Percentiles rank a stretch among this genome's conserved stretches.
phyloP scores from a whole-genome alignment of 1,140 invertebrate genomes.

The Pseudomyrmex sp. region DNA sequence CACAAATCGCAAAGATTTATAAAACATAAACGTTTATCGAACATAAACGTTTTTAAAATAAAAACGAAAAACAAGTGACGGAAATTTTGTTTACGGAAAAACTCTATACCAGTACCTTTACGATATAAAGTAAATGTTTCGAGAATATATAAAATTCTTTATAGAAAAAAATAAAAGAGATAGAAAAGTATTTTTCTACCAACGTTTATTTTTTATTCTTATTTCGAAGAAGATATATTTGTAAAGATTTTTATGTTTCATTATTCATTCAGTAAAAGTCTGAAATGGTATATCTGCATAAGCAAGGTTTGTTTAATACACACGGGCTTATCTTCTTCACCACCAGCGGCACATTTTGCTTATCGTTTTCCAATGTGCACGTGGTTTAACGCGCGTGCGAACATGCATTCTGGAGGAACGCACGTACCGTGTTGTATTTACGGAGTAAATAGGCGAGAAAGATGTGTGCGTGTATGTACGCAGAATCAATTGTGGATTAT shows the following conservation, averaged over 20 bases:
- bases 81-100: no score
- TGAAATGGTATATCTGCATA: neutral
- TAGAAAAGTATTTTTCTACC: neutral
- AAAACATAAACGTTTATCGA: no score
- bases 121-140: neutral
- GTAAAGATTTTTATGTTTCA: neutral
- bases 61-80: no score
- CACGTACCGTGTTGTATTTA: neutral
- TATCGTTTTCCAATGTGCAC: constrained; percentile 44
- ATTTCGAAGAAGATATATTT: neutral
- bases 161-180: neutral
- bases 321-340: constrained; percentile 17
- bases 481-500: constrained; percentile 54
- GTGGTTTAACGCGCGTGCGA: constrained; percentile 29
- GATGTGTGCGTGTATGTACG: constrained; percentile 3
- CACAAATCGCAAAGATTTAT: constrained; percentile 1
- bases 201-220: no score
- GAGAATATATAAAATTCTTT: neutral
- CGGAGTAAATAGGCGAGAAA: neutral
- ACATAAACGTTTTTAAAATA: no score
- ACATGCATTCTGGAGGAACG: constrained; percentile 14
- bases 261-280: neutral
- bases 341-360: constrained; percentile 9
- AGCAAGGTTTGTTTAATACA: constrained; percentile 17
- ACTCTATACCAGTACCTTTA: no score